Base-by-base conservation (phyloP, 2,797 vertebrate species). In the Toxotes lorentzi region DNA sequence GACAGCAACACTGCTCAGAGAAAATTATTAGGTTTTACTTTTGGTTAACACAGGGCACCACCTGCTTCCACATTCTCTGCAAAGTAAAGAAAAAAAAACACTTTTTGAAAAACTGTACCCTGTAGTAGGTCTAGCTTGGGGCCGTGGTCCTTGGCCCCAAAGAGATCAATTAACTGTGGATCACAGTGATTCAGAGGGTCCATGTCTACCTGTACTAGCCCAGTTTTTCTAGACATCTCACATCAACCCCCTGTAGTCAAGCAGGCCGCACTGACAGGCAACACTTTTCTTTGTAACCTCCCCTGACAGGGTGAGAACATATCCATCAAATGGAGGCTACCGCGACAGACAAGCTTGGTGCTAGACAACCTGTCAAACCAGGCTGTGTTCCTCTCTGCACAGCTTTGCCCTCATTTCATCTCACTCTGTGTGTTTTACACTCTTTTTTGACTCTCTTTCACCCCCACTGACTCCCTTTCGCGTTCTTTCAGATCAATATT, bases 131-230 rank as follows among this genome's bases (percentile, higher is more conserved):
- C 59, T 82, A 60, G 57, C 81, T 81, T 24, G 2, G 45, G 74
- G 76, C 82, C 63, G 38, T 43, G 73, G 75, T 86, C 83, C 76
- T 74, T 78, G 81, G 89, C 88, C 91, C 91, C 91, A 86, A 90
- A 90, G 90, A 94, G 91, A 93, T 93, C 91, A 92, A 93, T 93
- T 93, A 92, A 88, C 53, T 58, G 60, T 77, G 82, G 79, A 92
- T 88, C 81, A 84, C 66, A 85, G 86, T 77, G 86, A 90, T 92
- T 92, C 86, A 83, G 79, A 70, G 68, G 72, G 59, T 85, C 75
- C 67, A 34, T 62, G 82, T 90, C 85, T 79, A 88, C 87, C 86
- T 91, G 73, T 61, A 68, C 78, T 34, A 58, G 65, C 40, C 60
- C 32, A 0, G 7, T 73, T 89, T 86, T 67, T 80, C 72, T 13